These are phyloP conservation scores for Stercorarius parasiticus DNA, from an alignment of 2,113 vertebrate species.

Conservation along the genomic window DNA sequence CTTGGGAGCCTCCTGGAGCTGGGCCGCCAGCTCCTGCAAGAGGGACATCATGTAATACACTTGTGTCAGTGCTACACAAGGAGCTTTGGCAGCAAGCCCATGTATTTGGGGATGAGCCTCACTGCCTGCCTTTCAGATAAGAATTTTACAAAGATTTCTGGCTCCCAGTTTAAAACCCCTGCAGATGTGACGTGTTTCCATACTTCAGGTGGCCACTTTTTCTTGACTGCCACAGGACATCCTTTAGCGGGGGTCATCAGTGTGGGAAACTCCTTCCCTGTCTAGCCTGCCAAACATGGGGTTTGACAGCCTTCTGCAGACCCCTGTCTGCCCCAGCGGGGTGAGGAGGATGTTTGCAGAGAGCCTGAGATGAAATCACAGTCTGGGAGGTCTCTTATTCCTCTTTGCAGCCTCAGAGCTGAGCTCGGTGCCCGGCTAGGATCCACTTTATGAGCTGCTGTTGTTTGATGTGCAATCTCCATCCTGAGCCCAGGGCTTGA, in stretches of 20 bases:
- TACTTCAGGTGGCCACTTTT: background rate
- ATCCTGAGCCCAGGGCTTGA: background rate
- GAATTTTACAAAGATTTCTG: background rate
- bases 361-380: background rate
- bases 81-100: background rate
- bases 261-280: background rate
- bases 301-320: background rate
- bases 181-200: background rate
- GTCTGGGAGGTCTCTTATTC: background rate
- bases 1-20: background rate
- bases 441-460: background rate
- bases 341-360: background rate
- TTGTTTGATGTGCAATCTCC: background rate
- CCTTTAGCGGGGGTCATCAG: background rate
- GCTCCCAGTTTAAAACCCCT: background rate
- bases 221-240: background rate
- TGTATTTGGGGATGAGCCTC: background rate
- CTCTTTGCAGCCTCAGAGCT: background rate
- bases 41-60: background rate
- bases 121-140: background rate
- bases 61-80: background rate
- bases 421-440: background rate
- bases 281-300: fast-evolving
- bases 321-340: background rate
- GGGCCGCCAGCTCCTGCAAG: background rate